Conservation (phyloP, 2,888 invertebrate species). For the Agriotes lineatus region DNA sequence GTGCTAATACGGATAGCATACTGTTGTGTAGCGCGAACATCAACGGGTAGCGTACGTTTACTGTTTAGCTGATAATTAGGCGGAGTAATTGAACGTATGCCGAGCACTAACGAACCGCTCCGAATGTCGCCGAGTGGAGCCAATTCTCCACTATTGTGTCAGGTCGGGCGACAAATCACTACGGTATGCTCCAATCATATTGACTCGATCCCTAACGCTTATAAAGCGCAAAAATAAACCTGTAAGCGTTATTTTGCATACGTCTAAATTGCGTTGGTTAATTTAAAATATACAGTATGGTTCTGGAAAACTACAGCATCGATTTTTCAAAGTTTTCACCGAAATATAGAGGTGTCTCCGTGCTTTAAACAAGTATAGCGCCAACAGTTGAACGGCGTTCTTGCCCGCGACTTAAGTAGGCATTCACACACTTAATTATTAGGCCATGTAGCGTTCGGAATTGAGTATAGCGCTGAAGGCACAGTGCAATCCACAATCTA, state of each 20-base stretch:
- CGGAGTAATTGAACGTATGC: slow-evolving; percentile 61
- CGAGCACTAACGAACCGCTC: slow-evolving; percentile 50
- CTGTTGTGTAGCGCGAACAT: slow-evolving; percentile 50
- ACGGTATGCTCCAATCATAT: slow-evolving; percentile 43
- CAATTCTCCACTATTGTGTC: slow-evolving; percentile 57
- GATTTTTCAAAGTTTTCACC: too few relatives aligned
- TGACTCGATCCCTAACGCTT: slow-evolving; percentile 19
- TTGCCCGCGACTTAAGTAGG: not conserved
- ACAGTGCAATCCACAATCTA: slow-evolving; percentile 69
- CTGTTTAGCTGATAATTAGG: slow-evolving; percentile 63
- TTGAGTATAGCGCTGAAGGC: slow-evolving; percentile 66
- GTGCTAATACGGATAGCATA: slow-evolving; percentile 43
- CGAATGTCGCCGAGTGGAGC: slow-evolving; percentile 51
- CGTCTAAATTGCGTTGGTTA: too few relatives aligned
- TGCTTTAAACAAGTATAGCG: too few relatives aligned
- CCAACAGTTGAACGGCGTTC: too few relatives aligned
- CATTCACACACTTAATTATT: slow-evolving; percentile 10
- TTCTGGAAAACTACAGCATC: too few relatives aligned
- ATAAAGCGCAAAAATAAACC: too few relatives aligned
- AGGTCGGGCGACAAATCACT: slow-evolving; percentile 58
- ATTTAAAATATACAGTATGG: too few relatives aligned
- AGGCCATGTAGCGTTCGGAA: slow-evolving; percentile 13
- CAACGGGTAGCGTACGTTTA: slow-evolving; percentile 59
- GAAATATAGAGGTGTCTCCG: too few relatives aligned
- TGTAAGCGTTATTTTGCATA: too few relatives aligned